Evolutionary conservation across 2,888 invertebrate genomes (phyloP).

Genomic region (Chalcosyrphus nemorum): DNA sequence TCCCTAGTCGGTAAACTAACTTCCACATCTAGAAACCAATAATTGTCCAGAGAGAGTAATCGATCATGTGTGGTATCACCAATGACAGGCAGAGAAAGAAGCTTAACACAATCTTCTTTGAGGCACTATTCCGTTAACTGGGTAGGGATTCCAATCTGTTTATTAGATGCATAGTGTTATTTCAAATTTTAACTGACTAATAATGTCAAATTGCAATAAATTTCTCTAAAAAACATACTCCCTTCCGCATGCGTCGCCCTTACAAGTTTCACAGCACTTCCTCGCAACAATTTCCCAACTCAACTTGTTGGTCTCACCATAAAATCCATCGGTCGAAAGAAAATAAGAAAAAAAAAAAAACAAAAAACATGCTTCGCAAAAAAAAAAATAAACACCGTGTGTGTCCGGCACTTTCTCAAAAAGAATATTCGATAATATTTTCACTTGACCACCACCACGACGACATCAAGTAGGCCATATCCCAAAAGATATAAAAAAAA

Average conservation of each 20-base stretch:
- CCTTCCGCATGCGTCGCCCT: neutral
- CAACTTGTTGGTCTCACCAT: slow-evolving; percentile 37
- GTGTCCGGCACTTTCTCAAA: slow-evolving; percentile 66
- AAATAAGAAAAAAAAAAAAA: no score
- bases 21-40: no score
- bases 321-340: slow-evolving; percentile 15
- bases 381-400: slow-evolving; percentile 1
- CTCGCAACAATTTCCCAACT: slow-evolving; percentile 29
- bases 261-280: slow-evolving; percentile 33
- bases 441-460: slow-evolving; percentile 39
- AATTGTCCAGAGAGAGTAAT: no score
- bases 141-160: no score
- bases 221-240: neutral
- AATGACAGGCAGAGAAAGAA: no score
- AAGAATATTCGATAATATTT: slow-evolving; percentile 67
- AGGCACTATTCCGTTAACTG: no score
- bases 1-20: no score
- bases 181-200: neutral
- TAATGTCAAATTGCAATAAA: neutral
- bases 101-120: no score
- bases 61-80: no score
- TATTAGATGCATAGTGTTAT: no score
- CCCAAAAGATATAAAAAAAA: slow-evolving; percentile 16
- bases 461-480: slow-evolving; percentile 64
- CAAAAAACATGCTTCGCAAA: slow-evolving; percentile 17